These are phyloP conservation scores for Drosophila anomelani DNA, from an alignment of 2,888 invertebrate genomes.

Conservation along the genomic window DNA sequence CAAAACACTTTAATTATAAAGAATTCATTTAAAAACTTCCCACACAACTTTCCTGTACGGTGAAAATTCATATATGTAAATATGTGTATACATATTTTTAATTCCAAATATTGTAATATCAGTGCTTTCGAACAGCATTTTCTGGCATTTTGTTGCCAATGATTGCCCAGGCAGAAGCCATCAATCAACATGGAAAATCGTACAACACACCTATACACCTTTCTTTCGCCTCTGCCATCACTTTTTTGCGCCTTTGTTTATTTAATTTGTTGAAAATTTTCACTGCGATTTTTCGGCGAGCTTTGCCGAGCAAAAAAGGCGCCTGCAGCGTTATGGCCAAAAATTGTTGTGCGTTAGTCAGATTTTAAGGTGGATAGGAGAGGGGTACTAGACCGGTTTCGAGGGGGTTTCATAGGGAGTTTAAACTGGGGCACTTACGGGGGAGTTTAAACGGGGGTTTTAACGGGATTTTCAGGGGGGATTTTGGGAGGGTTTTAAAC, in stretches of 20 bases:
- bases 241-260: constrained; percentile 67
- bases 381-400: neutral
- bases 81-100: neutral
- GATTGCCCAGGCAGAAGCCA: constrained; percentile 22
- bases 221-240: neutral
- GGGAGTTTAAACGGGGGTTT: constrained; percentile 12
- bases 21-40: neutral
- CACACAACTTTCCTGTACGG: too few species aligned
- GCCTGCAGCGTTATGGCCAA: constrained; percentile 70
- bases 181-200: constrained; percentile 40
- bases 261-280: constrained; percentile 77
- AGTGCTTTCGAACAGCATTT: constrained; percentile 1
- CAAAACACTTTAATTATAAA: neutral
- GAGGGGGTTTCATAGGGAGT: constrained; percentile 5
- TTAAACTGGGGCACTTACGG: neutral
- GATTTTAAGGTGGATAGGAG: constrained; percentile 60
- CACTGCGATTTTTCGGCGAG: constrained; percentile 63
- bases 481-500: constrained; percentile 14
- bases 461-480: neutral
- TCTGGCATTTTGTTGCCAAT: constrained; percentile 68
- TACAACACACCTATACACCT: neutral
- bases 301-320: constrained; percentile 59
- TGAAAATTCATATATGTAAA: neutral
- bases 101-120: neutral
- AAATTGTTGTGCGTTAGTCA: constrained; percentile 78